phyloP scores from a whole-genome alignment of 1,140 invertebrate species.

The Amyelois transitella region DNA sequence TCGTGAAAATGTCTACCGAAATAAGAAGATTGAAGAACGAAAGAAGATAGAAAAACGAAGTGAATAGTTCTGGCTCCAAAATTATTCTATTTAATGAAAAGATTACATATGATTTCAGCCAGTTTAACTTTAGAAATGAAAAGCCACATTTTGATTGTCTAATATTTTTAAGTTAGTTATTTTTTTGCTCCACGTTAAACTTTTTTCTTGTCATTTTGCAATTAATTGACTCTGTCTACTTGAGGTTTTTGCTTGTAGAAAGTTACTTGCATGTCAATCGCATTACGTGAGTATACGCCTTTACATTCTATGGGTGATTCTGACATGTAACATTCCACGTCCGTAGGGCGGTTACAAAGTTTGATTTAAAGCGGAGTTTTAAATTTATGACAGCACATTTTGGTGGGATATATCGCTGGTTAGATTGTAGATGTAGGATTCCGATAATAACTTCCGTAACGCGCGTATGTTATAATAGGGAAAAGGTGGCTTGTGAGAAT shows the following conservation, averaged over 20 bases:
- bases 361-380: slow-evolving; percentile 1
- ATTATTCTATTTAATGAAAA: too few relatives aligned
- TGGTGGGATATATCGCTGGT: background rate
- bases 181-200: too few relatives aligned
- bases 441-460: background rate
- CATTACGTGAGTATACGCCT: background rate
- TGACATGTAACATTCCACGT: background rate
- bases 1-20: too few relatives aligned
- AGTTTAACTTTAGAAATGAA: too few relatives aligned
- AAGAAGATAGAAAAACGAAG: too few relatives aligned
- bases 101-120: too few relatives aligned
- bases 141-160: too few relatives aligned
- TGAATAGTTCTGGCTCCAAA: too few relatives aligned
- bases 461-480: background rate
- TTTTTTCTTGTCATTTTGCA: too few relatives aligned
- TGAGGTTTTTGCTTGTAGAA: background rate
- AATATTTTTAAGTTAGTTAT: too few relatives aligned
- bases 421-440: background rate
- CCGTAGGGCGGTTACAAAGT: background rate
- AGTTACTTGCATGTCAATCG: background rate
- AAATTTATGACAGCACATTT: slow-evolving; percentile 2
- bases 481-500: background rate
- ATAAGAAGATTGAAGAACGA: too few relatives aligned
- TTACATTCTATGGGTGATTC: background rate
- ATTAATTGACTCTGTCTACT: too few relatives aligned